Evolutionary conservation across 2,888 invertebrate species (phyloP).

Genomic region (Mythimna lalbum): DNA sequence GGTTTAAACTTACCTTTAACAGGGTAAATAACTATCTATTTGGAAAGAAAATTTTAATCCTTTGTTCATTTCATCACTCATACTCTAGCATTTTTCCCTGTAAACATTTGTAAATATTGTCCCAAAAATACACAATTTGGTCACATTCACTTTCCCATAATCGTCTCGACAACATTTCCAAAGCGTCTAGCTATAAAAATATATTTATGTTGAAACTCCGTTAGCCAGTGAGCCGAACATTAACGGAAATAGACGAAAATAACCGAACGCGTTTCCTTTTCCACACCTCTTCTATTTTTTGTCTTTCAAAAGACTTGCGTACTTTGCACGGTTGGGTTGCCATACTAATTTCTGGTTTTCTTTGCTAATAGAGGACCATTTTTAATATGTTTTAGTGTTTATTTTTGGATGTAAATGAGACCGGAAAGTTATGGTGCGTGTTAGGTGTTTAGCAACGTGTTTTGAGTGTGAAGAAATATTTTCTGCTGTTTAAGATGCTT

Average conservation of each 20-base stretch:
- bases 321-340: slow-evolving; percentile 61
- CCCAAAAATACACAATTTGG: slow-evolving; percentile 28
- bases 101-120: slow-evolving; percentile 27
- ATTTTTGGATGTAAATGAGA: slow-evolving; percentile 44
- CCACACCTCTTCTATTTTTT: slow-evolving; percentile 66
- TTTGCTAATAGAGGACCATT: slow-evolving; percentile 61
- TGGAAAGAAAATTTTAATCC: not conserved
- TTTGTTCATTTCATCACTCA: slow-evolving; percentile 1
- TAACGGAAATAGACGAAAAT: slow-evolving; percentile 81
- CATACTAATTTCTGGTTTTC: slow-evolving; percentile 65
- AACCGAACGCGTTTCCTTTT: slow-evolving; percentile 73
- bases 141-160: slow-evolving; percentile 40
- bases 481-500: slow-evolving; percentile 4
- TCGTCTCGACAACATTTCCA: slow-evolving; percentile 35
- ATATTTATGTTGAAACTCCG: slow-evolving; percentile 51
- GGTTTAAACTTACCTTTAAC: not conserved
- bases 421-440: slow-evolving; percentile 33
- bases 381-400: slow-evolving; percentile 47
- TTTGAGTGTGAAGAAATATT: slow-evolving; percentile 14
- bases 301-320: slow-evolving; percentile 60
- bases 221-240: slow-evolving; percentile 54
- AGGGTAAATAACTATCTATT: too few relatives aligned
- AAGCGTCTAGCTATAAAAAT: slow-evolving; percentile 54
- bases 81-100: not conserved
- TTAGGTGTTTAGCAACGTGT: slow-evolving; percentile 36